A percentile compares a stretch with the other conserved stretches of the same genome.
These are phyloP conservation scores for Acleris emargana DNA, from an alignment of 2,888 invertebrate genomes.

Conservation along the genomic window DNA sequence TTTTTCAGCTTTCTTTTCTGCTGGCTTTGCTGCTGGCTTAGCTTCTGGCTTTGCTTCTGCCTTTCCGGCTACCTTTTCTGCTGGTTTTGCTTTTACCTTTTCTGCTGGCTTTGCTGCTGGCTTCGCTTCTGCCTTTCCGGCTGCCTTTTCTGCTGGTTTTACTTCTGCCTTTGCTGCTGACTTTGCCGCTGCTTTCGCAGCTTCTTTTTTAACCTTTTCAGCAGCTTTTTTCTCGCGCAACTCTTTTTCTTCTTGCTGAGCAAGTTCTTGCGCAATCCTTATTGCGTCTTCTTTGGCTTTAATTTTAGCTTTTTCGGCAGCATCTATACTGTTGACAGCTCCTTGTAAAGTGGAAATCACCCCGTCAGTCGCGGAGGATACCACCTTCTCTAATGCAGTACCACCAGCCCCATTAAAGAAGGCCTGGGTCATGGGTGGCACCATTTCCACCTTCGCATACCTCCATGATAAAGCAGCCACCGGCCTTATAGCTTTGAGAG, in stretches of 20 bases:
- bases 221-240: slow-evolving; percentile 17
- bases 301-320: slow-evolving; percentile 47
- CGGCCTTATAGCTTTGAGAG: slow-evolving; percentile 51
- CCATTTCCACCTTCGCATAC: slow-evolving; percentile 70
- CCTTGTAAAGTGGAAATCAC: slow-evolving; percentile 49
- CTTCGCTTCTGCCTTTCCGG: slow-evolving; percentile 45
- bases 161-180: slow-evolving; percentile 45
- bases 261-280: slow-evolving; percentile 38
- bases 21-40: slow-evolving; percentile 42
- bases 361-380: slow-evolving; percentile 44
- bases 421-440: slow-evolving; percentile 61
- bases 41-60: slow-evolving; percentile 42
- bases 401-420: slow-evolving; percentile 59
- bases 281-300: slow-evolving; percentile 53
- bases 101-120: slow-evolving; percentile 39
- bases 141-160: slow-evolving; percentile 37
- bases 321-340: slow-evolving; percentile 55
- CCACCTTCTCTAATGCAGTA: slow-evolving; percentile 53
- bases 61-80: slow-evolving; percentile 42
- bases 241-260: slow-evolving; percentile 45
- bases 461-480: slow-evolving; percentile 57
- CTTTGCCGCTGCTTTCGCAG: slow-evolving; percentile 25
- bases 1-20: slow-evolving; percentile 44
- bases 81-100: slow-evolving; percentile 43
- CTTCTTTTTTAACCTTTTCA: slow-evolving; percentile 39